Evolutionary conservation across 1,140 invertebrate genomes (phyloP).

Genomic region (Pantala flavescens): DNA sequence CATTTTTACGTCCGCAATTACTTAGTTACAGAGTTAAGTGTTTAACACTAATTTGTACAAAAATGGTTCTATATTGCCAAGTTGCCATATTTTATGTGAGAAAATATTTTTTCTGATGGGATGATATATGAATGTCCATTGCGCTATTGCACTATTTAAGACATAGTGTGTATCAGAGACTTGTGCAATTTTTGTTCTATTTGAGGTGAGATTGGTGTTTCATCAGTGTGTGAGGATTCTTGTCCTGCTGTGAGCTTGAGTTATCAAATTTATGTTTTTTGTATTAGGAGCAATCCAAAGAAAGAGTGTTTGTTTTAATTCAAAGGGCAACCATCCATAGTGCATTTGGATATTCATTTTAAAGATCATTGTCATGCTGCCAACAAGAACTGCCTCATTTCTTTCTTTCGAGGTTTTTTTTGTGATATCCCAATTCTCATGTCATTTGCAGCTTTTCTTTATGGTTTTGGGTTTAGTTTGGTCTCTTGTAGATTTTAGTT

Average conservation of each 20-base stretch:
- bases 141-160: neutral
- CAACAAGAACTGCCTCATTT: slow-evolving; percentile 1
- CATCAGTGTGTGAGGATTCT: neutral
- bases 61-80: slow-evolving; percentile 7
- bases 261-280: too few relatives aligned
- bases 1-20: slow-evolving; percentile 16
- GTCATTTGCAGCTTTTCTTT: slow-evolving; percentile 4
- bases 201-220: neutral
- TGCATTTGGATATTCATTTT: neutral
- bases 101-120: neutral
- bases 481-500: slow-evolving; percentile 3
- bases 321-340: neutral
- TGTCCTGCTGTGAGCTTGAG: neutral
- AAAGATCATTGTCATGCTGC: neutral
- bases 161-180: neutral
- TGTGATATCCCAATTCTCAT: slow-evolving; percentile 1
- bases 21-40: slow-evolving; percentile 13
- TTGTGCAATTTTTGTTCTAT: neutral
- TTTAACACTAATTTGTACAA: slow-evolving; percentile 17
- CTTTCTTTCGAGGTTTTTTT: neutral
- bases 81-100: slow-evolving; percentile 6
- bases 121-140: neutral
- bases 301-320: neutral
- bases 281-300: too few relatives aligned
- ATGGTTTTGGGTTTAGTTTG: slow-evolving; percentile 9